Evolutionary conservation across 2,888 invertebrate species (phyloP).

Genomic region (Spisula solida): DNA sequence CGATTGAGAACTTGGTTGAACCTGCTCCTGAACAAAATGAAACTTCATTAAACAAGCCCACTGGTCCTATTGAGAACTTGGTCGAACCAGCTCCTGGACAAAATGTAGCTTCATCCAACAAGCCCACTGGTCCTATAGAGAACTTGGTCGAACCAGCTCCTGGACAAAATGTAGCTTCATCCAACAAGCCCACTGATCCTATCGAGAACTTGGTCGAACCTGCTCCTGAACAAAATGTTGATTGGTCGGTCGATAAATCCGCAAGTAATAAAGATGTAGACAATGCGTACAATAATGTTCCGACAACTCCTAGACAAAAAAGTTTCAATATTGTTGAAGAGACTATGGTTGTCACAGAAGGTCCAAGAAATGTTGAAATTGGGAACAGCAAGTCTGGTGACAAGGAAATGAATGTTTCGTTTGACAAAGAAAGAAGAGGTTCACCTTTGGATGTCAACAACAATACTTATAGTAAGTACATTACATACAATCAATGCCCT

Average conservation of each 20-base stretch:
- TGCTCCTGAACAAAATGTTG: not conserved
- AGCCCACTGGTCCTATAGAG: too few relatives aligned
- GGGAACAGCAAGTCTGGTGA: not conserved
- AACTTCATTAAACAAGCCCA: not conserved
- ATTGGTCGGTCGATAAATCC: not conserved
- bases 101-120: not conserved
- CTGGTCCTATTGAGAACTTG: too few relatives aligned
- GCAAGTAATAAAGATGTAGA: not conserved
- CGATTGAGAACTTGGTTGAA: not conserved
- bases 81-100: too few relatives aligned
- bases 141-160: too few relatives aligned
- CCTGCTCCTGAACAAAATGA: not conserved
- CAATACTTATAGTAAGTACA: slow-evolving; percentile 60
- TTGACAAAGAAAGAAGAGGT: slow-evolving; percentile 43
- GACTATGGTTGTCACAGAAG: slow-evolving; percentile 31
- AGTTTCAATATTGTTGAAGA: slow-evolving; percentile 34
- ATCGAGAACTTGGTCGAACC: not conserved
- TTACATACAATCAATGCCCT: not conserved
- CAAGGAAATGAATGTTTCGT: slow-evolving; percentile 54
- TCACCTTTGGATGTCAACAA: slow-evolving; percentile 52
- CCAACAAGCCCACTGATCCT: not conserved
- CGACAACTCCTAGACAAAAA: slow-evolving; percentile 10
- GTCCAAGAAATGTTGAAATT: not conserved
- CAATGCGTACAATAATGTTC: not conserved
- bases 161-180: too few relatives aligned